Evolutionary conservation across 2,888 invertebrate species (phyloP), one percentile per base, ranked within the genome.

Genomic region (Epsilonema sp.): DNA sequence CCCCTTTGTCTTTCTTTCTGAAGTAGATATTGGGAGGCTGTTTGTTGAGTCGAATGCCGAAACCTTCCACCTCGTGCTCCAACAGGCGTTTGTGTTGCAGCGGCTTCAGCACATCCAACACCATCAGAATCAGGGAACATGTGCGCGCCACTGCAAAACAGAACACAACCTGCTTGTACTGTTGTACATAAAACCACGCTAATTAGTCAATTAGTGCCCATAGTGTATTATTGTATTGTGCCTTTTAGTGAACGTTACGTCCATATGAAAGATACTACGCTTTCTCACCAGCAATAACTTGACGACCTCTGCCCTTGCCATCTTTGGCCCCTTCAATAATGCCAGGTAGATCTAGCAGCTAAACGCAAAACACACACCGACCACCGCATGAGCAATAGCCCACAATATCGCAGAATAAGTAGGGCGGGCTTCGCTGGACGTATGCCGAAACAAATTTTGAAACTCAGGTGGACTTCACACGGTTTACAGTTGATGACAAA

Each of bases 291-390:
- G 97, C 94, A 59, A 99, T 99, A 2, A 94, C 94, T 69, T 97
- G 94, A 52, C 92, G 76, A 73, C 94, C 94, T 67, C 94, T 73
- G 73, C 94, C 94, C 67, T 99, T 99, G 53, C 97, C 97, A 65
- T 99, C 97, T 65, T 99, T 99, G 1, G 97, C 97, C 52, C 97
- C 97, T 72, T 99, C 97, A 58, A 99, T 99, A 67, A 99, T 99
- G 71, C 97, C 97, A 51, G 97, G 97, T 59, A 99, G 76, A 77
- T 99, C 97, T 11, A 99, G 75, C 49, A 99, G 71, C 82, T 94
- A 67, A 52, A 66, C 54, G 8, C 13, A 13, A 26, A n/a, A 26
- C 11, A 31, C 16, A 31, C 31, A 31, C 31, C 8, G 31, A 31
- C 8, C 31, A 8, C 11, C 16, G 31, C 31, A 31, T 31, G 31